phyloP scores from a whole-genome alignment of 2,113 vertebrate genomes.

The Charadrius vociferus region DNA sequence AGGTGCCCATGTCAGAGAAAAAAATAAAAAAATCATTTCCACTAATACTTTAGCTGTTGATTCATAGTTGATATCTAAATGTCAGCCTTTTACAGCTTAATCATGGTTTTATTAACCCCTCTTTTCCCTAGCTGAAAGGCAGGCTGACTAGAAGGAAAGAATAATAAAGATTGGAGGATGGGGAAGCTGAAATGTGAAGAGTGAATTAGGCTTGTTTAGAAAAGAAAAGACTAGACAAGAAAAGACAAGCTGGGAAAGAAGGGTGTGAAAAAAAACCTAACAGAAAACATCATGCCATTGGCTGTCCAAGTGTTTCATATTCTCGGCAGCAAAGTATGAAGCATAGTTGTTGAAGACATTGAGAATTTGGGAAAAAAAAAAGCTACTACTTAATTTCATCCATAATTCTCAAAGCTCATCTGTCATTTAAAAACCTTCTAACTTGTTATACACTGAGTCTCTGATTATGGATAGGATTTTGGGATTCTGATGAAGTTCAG shows the following conservation, averaged over 20 bases:
- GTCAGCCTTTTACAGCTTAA: constrained; percentile 63
- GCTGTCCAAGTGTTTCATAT: constrained; percentile 24
- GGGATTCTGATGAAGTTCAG: not conserved
- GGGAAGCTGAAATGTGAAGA: constrained; percentile 17
- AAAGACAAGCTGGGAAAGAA: constrained; percentile 72
- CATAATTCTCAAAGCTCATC: constrained; percentile 25
- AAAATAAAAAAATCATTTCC: constrained; percentile 11
- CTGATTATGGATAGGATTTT: not conserved
- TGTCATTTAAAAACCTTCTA: constrained; percentile 25
- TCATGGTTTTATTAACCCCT: constrained; percentile 65
- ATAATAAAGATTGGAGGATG: constrained; percentile 25
- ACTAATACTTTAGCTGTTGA: constrained; percentile 14
- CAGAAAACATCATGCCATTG: not conserved
- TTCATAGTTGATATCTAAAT: constrained; percentile 53
- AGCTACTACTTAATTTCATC: not conserved
- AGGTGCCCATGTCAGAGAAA: not conserved
- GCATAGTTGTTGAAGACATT: constrained; percentile 2
- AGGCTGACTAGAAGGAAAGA: constrained; percentile 14
- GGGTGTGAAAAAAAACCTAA: constrained; percentile 61
- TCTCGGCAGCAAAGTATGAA: constrained; percentile 21
- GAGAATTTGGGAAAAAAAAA: not conserved
- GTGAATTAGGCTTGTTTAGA: constrained; percentile 34
- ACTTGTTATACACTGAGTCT: not conserved
- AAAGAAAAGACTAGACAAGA: constrained; percentile 52
- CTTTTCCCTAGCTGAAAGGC: constrained; percentile 18